phyloP scores from a whole-genome alignment of 1,140 invertebrate species.

The Drosophila lacteicornis region DNA sequence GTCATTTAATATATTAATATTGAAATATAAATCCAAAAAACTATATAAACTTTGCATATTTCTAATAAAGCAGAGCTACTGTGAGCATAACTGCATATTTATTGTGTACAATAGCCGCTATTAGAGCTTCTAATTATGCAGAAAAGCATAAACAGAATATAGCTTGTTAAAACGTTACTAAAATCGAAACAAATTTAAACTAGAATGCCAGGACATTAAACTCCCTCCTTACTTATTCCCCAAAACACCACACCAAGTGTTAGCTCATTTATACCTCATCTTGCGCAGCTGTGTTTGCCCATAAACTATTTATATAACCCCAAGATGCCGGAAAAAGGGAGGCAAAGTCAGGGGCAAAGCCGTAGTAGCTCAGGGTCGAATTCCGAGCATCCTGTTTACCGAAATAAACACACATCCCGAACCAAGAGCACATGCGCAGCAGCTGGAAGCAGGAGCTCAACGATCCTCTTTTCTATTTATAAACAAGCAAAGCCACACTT shows the following conservation, averaged over 20 bases:
- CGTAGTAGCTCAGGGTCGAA: slow-evolving; percentile 21
- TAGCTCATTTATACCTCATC: slow-evolving; percentile 8
- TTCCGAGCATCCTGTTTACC: slow-evolving; percentile 45
- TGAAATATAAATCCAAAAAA: neutral
- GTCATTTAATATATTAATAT: neutral
- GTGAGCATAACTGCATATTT: too few species aligned
- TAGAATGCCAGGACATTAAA: neutral
- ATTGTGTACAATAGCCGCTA: neutral
- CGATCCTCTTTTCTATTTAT: slow-evolving; percentile 50
- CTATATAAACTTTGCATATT: too few species aligned
- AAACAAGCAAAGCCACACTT: slow-evolving; percentile 38
- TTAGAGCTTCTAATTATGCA: too few species aligned
- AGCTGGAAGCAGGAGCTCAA: slow-evolving; percentile 24
- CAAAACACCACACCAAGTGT: slow-evolving; percentile 5
- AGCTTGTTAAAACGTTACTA: neutral
- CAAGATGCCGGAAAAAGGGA: slow-evolving; percentile 4
- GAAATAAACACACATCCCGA: slow-evolving; percentile 17
- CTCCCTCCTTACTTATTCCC: neutral
- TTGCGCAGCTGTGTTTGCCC: slow-evolving; percentile 35
- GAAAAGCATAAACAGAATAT: neutral
- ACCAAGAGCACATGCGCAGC: slow-evolving; percentile 36
- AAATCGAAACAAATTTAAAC: neutral
- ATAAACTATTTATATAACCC: slow-evolving; percentile 35
- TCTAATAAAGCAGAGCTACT: neutral
- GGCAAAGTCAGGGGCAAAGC: slow-evolving; percentile 10